Base-by-base conservation (phyloP, 1,140 invertebrate species). In the Pemphigus obesinymphae region DNA sequence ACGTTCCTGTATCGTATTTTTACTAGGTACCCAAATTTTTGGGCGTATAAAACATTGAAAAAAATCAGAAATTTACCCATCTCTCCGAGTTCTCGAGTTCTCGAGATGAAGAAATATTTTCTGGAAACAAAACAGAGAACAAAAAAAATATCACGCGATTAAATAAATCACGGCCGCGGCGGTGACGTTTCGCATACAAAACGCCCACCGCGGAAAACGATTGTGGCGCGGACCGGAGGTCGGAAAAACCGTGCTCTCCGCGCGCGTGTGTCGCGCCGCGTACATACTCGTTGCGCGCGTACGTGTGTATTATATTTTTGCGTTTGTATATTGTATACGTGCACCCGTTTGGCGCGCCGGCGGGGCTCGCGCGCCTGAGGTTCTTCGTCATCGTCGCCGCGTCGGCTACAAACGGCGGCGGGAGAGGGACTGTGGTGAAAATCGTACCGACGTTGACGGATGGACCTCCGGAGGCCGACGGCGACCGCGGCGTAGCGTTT, bases 401-500 rank as follows among this genome's bases (percentile, higher is more conserved):
- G n/a, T 80, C 45, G 15, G 75, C 61, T 63, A 63, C 63, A 63
- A 61, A 58, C 26, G 34, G 37, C 17, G 53, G 13, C 37, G n/a
- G 37, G 10, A 11, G 37, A 80, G 37, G n/a, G 23, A 23, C 23
- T 23, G 31, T 63, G 63, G 31, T 63, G 63, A 80, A 80, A 80
- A 43, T 63, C 76, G 55, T 29, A 61, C 34, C n/a, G 17, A 63
- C 76, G 76, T 80, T 80, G 76, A 80, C 76, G 37, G 53, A 80
- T 80, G 55, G n/a, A 80, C 37, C 76, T 80, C 76, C 55, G 20
- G 76, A 58, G 76, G 40, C 10, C 76, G 55, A 63, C 45, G 55
- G 63, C 37, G 55, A 80, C 55, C 23, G 43, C 8, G 70, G 10
- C 37, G 61, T 20, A n/a, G 50, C 55, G 76, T 80, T 63, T 63